Base-by-base conservation (phyloP, 2,113 vertebrate species). In the Coptodon rendalli region DNA sequence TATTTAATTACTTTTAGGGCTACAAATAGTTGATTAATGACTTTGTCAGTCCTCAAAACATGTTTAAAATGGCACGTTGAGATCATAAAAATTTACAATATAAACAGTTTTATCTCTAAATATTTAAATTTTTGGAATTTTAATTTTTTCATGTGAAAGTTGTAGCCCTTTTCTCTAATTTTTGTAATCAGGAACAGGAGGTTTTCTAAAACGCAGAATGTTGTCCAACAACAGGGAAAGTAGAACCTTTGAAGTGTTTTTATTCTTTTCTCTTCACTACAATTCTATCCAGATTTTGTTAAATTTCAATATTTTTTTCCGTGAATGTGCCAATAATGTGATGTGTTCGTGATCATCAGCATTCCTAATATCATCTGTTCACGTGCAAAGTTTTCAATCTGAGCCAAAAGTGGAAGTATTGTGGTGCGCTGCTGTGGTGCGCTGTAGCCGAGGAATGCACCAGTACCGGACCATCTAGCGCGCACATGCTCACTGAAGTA, bases 381-480 rank as follows among this genome's bases (percentile, higher is more conserved):
- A 24, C 43, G 61, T 73, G 36, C 17, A 17, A 5, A 16, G 17
- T 68, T 73, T 79, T 80, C 19, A 29, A 13, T 3, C 3, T 24
- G 56, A 86, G 76, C 83, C 29, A 24, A 13, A 78, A 86, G 36
- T 73, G 78, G 56, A 88, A 63, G 85, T 52, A 4, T n/a, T 76
- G 84, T 40, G 85, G 85, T 61, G 40, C 22, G 5, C 71, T 17
- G 59, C 71, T 22, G 14, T 40, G 13, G 27, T n/a, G 54, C 3
- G 31, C 80, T 14, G 57, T 5, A 40, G 53, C 59, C 1, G 50
- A 89, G 88, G 89, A 89, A 91, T 91, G 83, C 90, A 57, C 53
- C 59, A 36, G 43, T 43, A 53, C 82, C 9, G 11, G 50, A 87
- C 84, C 5, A 29, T 82, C 83, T 45, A 68, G 83, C 7, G 19